Evolutionary conservation across 2,888 invertebrate species (phyloP), one percentile per base, ranked within the genome.

Genomic region (Malacosoma neustria): DNA sequence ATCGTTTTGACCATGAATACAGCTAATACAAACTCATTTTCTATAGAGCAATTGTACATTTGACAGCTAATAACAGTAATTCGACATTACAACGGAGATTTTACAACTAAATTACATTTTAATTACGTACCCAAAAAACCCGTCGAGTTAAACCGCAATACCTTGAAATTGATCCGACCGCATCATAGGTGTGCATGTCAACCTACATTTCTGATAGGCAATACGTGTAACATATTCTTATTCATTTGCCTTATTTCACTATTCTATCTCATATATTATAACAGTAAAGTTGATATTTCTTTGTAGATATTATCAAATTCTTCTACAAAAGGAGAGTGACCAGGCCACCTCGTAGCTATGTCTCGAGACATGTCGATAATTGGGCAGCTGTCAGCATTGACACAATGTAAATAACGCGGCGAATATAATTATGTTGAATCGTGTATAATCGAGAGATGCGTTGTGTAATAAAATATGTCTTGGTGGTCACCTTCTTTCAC

Each of bases 131-230:
- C 49, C 64, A 57, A 69, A 72, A 72, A 66, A 56, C 59, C 42
- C 50, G 56, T 60, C 49, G 51, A 42, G 42, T 45, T 48, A 57
- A 69, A 76, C 81, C 77, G 50, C 79, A 49, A 65, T 65, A 51
- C 75, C 76, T 80, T 79, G 82, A 76, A 80, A 73, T 68, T 57
- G 69, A 82, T 79, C 76, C 64, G 64, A 81, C 82, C 81, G 54
- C 77, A 80, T 70, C 65, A 62, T 63, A 62, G 59, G 60, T 62
- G 60, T 64, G 54, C 61, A 62, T 60, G 58, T 66, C 68, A 74
- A 65, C 70, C 74, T 61, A 75, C 68, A 57, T 70, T 60, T 45
- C 40, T 49, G 54, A 55, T 51, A 57, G 54, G 50, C 55, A 54
- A 57, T 56, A 60, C 43, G 54, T 49, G 42, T 48, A 59, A 57